Conservation (phyloP, 2,113 vertebrate species). For the Sphyrna mokarran region DNA sequence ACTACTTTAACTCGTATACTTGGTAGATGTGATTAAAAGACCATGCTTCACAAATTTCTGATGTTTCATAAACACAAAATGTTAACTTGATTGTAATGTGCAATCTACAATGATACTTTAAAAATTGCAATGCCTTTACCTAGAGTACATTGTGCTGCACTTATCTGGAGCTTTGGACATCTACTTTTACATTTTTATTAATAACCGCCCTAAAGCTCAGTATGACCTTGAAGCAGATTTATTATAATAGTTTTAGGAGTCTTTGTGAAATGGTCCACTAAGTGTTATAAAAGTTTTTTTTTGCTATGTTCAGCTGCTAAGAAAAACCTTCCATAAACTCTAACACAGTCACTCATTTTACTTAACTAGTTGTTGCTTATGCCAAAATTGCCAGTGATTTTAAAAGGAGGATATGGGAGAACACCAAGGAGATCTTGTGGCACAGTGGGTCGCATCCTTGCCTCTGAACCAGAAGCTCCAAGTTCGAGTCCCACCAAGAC, state of each 20-base stretch:
- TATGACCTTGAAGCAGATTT: not conserved
- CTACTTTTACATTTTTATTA: conserved; percentile 14
- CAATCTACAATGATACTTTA: not conserved
- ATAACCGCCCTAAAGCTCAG: not conserved
- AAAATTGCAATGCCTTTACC: not conserved
- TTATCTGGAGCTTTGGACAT: not conserved
- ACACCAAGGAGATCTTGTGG: too few relatives aligned
- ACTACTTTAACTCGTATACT: not conserved
- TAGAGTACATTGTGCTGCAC: not conserved
- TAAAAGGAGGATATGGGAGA: not conserved
- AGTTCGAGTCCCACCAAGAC: too few relatives aligned
- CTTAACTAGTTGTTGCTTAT: not conserved
- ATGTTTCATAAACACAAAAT: not conserved
- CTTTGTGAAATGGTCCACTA: not conserved
- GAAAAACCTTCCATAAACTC: not conserved
- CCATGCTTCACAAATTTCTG: not conserved
- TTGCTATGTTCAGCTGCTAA: not conserved
- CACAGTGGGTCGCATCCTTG: too few relatives aligned
- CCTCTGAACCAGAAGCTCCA: too few relatives aligned
- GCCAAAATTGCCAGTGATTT: not conserved
- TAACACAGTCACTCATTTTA: not conserved
- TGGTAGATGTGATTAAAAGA: not conserved
- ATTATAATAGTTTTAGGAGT: not conserved
- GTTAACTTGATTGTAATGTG: not conserved
- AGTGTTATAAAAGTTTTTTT: not conserved